Evolutionary conservation across 37 sponge, comb jelly and placozoan genomes (phyloP).

Genomic region (Crambe crambe): DNA sequence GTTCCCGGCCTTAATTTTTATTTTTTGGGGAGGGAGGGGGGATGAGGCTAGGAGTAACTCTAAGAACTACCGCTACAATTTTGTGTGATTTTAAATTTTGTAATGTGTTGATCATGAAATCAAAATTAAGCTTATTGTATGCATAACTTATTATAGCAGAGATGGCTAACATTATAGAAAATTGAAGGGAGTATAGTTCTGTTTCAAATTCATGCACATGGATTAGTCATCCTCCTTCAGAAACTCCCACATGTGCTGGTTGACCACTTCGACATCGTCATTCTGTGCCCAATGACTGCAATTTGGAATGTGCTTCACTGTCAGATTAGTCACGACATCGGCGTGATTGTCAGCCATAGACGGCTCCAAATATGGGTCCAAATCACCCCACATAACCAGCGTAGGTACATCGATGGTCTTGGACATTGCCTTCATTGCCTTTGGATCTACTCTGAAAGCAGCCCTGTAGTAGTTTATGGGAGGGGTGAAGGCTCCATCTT

Average conservation of each 20-base stretch:
- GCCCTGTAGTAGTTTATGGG: slow-evolving; percentile 76
- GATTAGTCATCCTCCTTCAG: background rate
- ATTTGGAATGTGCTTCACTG: slow-evolving; percentile 40
- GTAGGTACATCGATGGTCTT: background rate
- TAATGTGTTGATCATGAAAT: no score
- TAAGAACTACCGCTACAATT: no score
- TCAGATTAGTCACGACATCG: slow-evolving; percentile 1
- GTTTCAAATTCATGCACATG: no score
- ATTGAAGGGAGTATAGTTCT: no score
- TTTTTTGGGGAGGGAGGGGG: no score
- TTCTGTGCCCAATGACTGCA: slow-evolving; percentile 87
- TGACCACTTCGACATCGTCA: slow-evolving; percentile 56
- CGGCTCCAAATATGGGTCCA: background rate
- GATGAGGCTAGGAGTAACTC: no score
- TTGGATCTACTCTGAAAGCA: background rate
- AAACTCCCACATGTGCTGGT: slow-evolving; percentile 69
- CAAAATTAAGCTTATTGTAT: no score
- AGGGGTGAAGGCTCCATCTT: slow-evolving; percentile 61
- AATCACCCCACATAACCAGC: slow-evolving; percentile 18
- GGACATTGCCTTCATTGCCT: background rate
- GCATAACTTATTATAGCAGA: no score
- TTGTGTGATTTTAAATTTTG: no score
- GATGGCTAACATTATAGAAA: no score
- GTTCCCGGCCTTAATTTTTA: no score
- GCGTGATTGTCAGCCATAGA: background rate